phyloP scores from a whole-genome alignment of 2,113 vertebrate species.

The Apodemus speciosus region DNA sequence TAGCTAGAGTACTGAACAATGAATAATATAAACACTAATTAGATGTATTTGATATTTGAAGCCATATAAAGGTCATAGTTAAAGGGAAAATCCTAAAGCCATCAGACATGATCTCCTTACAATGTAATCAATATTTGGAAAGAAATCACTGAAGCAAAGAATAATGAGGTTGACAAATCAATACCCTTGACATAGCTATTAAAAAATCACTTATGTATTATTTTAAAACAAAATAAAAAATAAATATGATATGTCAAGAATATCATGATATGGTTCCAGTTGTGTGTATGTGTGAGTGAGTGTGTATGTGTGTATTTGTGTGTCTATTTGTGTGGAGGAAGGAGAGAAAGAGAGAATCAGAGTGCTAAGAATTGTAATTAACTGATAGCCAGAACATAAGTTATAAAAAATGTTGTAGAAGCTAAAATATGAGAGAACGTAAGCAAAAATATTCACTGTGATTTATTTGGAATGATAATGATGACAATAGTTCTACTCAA shows the following conservation, averaged over 20 bases:
- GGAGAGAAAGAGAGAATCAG: not conserved
- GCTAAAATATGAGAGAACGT: not conserved
- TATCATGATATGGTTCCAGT: not conserved
- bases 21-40: conserved; percentile 82
- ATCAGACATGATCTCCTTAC: conserved; percentile 61
- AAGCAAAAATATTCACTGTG: not conserved
- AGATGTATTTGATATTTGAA: conserved; percentile 79
- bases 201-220: conserved; percentile 63
- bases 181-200: conserved; percentile 50
- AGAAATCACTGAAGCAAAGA: conserved; percentile 55
- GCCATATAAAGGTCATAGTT: conserved; percentile 78
- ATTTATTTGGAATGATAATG: conserved; percentile 29
- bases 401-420: not conserved
- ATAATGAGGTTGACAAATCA: conserved; percentile 67
- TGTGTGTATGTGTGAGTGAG: not conserved
- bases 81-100: conserved; percentile 77
- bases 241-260: conserved; percentile 30
- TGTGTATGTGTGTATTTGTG: not conserved
- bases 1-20: conserved; percentile 71
- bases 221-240: conserved; percentile 61
- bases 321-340: not conserved
- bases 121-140: conserved; percentile 75
- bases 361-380: conserved; percentile 28
- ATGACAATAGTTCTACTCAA: not conserved
- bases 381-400: not conserved